These are phyloP conservation scores for Oscheius sp. DNA, from an alignment of 2,888 invertebrate species.

Conservation along the genomic window DNA sequence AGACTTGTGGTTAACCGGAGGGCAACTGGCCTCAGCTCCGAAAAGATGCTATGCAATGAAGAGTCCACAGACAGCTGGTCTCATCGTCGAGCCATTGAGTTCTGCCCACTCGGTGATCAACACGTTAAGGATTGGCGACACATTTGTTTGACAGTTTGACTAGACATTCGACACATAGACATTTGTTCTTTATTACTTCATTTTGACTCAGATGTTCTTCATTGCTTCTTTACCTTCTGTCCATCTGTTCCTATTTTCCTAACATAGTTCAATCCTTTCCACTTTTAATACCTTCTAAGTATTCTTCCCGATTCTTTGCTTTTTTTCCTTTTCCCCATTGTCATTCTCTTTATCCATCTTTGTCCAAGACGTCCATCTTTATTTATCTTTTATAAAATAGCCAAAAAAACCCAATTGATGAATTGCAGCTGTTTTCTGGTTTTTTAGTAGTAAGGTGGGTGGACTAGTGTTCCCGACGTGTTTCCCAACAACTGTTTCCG, in stretches of 20 bases:
- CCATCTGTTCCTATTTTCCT: background rate
- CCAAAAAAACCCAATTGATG: background rate
- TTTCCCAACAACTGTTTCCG: constrained; percentile 21
- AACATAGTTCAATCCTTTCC: no score
- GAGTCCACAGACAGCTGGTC: constrained; percentile 27
- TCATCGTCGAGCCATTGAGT: constrained; percentile 12
- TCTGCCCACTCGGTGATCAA: constrained; percentile 29
- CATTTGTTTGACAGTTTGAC: constrained; percentile 23
- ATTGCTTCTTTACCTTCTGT: background rate
- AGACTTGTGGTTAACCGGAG: constrained; percentile 31
- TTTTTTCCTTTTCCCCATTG: background rate
- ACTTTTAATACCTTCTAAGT: background rate
- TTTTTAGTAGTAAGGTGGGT: constrained; percentile 8
- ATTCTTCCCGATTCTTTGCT: background rate
- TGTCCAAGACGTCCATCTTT: background rate
- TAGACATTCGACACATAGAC: constrained; percentile 16
- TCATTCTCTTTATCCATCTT: background rate
- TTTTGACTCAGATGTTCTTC: constrained; percentile 13
- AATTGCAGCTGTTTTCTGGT: constrained; percentile 23
- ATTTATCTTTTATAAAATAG: background rate
- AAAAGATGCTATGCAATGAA: constrained; percentile 16
- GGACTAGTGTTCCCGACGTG: constrained; percentile 19
- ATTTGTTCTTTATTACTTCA: constrained; percentile 21
- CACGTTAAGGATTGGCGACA: constrained; percentile 26
- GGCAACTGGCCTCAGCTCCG: constrained; percentile 26